Percentiles rank a stretch among this genome's conserved stretches.
These are phyloP conservation scores for Microcebus tavaratra DNA, from an alignment of 2,113 vertebrate genomes.

Conservation along the genomic window DNA sequence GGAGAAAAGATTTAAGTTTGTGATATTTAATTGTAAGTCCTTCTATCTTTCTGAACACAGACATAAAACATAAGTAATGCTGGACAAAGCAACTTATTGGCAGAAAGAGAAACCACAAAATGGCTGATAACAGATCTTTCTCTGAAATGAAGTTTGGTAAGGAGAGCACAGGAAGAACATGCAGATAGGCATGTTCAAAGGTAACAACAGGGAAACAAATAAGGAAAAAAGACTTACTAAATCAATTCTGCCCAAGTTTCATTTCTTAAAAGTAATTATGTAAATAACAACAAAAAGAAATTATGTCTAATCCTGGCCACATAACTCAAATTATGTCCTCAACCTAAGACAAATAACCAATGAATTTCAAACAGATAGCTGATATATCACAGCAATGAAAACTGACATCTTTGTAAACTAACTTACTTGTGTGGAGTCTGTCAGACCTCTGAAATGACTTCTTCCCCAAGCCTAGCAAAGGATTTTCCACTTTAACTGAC, in stretches of 20 bases:
- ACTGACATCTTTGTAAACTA: neutral
- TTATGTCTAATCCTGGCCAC: neutral
- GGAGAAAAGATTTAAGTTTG: neutral
- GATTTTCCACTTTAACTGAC: conserved; percentile 87
- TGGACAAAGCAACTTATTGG: conserved; percentile 9
- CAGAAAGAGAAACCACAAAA: conserved; percentile 26
- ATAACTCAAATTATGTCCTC: neutral
- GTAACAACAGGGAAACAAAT: neutral
- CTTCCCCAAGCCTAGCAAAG: conserved; percentile 87
- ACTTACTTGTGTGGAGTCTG: conserved; percentile 93
- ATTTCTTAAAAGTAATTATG: neutral
- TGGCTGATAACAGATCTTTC: neutral
- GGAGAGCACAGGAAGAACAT: neutral
- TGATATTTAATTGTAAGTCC: conserved; percentile 1
- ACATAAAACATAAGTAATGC: conserved; percentile 1
- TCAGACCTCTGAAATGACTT: conserved; percentile 93
- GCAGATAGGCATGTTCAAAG: neutral
- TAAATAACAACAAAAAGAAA: neutral
- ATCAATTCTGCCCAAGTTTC: neutral
- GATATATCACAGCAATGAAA: neutral
- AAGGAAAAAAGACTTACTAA: neutral
- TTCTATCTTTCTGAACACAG: neutral
- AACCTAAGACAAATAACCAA: neutral
- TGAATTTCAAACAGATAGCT: neutral
- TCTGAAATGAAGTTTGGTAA: conserved; percentile 42